Base-by-base conservation (phyloP, 2,888 invertebrate species). In the Lycaena phlaeas region DNA sequence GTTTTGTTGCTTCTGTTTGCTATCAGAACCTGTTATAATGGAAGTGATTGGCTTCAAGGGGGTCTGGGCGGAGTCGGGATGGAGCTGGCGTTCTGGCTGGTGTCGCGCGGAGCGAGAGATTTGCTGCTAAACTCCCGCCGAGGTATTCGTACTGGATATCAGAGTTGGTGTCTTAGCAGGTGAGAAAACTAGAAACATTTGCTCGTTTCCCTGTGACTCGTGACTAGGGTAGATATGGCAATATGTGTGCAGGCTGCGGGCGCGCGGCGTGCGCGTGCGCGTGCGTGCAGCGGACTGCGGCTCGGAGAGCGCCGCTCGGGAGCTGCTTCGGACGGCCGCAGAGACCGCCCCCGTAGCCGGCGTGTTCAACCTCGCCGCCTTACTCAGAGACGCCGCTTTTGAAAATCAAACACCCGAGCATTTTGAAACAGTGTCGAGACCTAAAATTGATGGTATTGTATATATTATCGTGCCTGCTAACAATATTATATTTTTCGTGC, bases 1-100 rank as follows among this genome's bases (percentile, higher is more conserved):
- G 14, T 14, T 10, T 9, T 3, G 4, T 10, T 3, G 15, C 7
- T 12, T n/a, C 40, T 61, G n/a, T n/a, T n/a, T n/a, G n/a, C n/a
- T n/a, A n/a, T n/a, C n/a, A n/a, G n/a, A n/a, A n/a, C n/a, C n/a
- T n/a, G n/a, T n/a, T n/a, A n/a, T n/a, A n/a, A n/a, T n/a, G n/a
- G n/a, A n/a, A n/a, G n/a, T n/a, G n/a, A n/a, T n/a, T n/a, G n/a
- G n/a, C n/a, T n/a, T n/a, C n/a, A n/a, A 75, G 89, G 91, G 44
- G 97, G 98, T 40, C 87, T 98, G 31, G 98, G 98, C 51, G 98
- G 98, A 3, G 98, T 99, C 76, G 98, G 98, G 14, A 84, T 98
- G 48, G 98, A 99, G 82, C 84, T 99, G 51, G 91, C 93, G 28
- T 89, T 93, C 53, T 97, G 97, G 97, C 78, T 99, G 68, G 89